Base-by-base conservation (phyloP, 1,140 invertebrate species). In the Ips typographus region DNA sequence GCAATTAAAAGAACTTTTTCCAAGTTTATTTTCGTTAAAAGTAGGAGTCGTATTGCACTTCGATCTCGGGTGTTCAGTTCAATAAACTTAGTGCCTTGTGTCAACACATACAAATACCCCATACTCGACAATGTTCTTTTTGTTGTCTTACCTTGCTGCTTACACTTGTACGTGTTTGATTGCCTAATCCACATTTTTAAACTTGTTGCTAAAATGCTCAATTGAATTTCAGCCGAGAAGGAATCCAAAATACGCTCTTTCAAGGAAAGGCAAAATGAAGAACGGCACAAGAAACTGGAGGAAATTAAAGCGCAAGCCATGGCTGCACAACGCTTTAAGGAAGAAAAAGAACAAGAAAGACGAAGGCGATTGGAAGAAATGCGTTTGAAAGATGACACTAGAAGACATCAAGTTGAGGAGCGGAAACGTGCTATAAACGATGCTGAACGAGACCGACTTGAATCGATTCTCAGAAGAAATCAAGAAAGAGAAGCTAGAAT, bases 341-440 rank as follows among this genome's bases (percentile, higher is more conserved):
- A 94, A 84, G 91, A 93, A 81, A 89, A 93, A 76, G 93, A 95
- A 79, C 90, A 92, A 74, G 92, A 94, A 79, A 83, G 93, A 55
- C 84, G 90, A 71, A 84, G 85, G 74, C 84, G 92, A 70, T 89
- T 94, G 78, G 92, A 94, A 66, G 93, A 94, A 75, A 86, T 94
- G 77, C 85, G 90, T 72, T 79, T 84, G 60, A 87, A 88, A 69
- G 93, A 95, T 80, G 86, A 85, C 74, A 91, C 92, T 76, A 87
- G 91, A 77, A 85, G 90, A 53, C 82, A 83, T 57, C 87, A 92
- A 83, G 93, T 94, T 42, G 93, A 94, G 81, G 93, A 94, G 82
- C 86, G 93, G 72, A 94, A 94, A 82, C 87, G 88, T 64, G 86
- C 90, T 77, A 94, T 95, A 81, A 90, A 90, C 84, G 92, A 94